Evolutionary conservation across 2,113 vertebrate species (phyloP).

Genomic region (Cyrtonyx montezumae): DNA sequence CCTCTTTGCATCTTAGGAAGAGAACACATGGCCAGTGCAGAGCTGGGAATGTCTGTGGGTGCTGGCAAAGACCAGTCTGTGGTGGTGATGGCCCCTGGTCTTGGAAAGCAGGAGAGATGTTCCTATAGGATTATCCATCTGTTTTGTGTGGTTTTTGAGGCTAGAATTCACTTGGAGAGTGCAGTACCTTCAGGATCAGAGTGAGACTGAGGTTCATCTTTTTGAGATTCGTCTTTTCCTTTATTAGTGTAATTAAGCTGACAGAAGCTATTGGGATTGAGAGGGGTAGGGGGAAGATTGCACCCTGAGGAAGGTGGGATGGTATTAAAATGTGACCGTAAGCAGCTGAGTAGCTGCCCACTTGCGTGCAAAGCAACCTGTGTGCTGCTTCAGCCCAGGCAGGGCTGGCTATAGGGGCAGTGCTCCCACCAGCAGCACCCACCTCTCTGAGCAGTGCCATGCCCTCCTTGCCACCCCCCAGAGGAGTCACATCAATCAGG

Average conservation of each 20-base stretch:
- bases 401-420: neutral
- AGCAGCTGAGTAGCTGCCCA: neutral
- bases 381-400: neutral
- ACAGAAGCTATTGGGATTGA: neutral
- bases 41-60: neutral
- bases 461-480: neutral
- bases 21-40: neutral
- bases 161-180: neutral
- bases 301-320: neutral
- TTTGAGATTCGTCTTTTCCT: neutral
- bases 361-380: neutral
- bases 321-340: neutral
- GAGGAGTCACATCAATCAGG: neutral
- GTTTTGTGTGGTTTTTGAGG: neutral
- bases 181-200: rapidly evolving
- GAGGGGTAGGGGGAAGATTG: neutral
- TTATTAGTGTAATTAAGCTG: neutral
- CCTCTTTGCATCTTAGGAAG: neutral
- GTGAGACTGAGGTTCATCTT: neutral
- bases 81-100: too few species aligned
- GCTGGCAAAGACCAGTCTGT: neutral
- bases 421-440: neutral
- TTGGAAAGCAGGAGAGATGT: neutral
- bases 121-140: neutral
- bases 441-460: rapidly evolving